phyloP scores from a whole-genome alignment of 2,797 vertebrate genomes.

The Sebastes alutus region DNA sequence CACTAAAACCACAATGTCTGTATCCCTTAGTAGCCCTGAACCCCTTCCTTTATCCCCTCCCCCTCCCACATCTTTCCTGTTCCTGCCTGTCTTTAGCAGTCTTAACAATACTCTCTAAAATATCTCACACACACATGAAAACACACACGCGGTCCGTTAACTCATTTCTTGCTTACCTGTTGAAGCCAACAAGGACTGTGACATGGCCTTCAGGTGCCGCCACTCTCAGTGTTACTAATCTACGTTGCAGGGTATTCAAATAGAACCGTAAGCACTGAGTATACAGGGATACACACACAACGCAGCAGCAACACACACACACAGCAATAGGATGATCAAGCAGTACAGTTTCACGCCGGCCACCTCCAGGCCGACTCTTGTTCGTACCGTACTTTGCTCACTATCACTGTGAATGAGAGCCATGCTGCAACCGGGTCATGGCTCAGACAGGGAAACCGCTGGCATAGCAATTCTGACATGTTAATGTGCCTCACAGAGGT shows the following conservation, averaged over 20 bases:
- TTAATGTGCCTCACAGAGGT: constrained; percentile 66
- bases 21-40: constrained; percentile 38
- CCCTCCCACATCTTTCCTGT: background rate
- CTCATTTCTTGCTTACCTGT: constrained; percentile 23
- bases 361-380: constrained; percentile 13
- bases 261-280: constrained; percentile 33
- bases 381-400: constrained; percentile 45
- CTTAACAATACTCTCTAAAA: constrained; percentile 29
- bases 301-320: constrained; percentile 5
- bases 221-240: constrained; percentile 62
- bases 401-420: constrained; percentile 69
- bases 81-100: constrained; percentile 36
- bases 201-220: constrained; percentile 23
- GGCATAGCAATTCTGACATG: constrained; percentile 35
- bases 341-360: constrained; percentile 17
- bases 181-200: constrained; percentile 36
- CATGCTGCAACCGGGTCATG: constrained; percentile 26
- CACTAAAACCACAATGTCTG: constrained; percentile 77
- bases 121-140: background rate
- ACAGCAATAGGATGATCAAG: constrained; percentile 58
- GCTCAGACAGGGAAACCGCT: constrained; percentile 40
- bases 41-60: background rate
- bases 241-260: constrained; percentile 66
- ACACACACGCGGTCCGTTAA: background rate
- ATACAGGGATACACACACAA: constrained; percentile 48